Evolutionary conservation across 2,797 vertebrate genomes (phyloP).

Genomic region (Limosa lapponica): DNA sequence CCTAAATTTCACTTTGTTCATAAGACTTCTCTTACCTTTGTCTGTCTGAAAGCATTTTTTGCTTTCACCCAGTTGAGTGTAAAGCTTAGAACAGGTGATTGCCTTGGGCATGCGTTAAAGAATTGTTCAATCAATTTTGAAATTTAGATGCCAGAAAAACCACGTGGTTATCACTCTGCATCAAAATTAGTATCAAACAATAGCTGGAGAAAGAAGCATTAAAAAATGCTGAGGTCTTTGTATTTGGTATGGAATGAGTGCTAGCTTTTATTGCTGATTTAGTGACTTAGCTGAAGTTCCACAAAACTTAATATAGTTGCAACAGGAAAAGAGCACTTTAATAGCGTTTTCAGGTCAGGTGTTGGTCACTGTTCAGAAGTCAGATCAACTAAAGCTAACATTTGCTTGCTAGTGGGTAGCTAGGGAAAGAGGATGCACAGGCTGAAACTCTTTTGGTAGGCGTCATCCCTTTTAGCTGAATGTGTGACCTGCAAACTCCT

Average conservation of each 20-base stretch:
- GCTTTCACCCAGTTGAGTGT: background rate
- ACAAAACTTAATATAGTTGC: background rate
- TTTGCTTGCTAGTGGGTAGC: background rate
- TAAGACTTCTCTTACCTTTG: background rate
- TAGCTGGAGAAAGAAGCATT: background rate
- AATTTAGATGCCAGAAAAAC: background rate
- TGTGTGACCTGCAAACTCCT: background rate
- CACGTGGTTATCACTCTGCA: background rate
- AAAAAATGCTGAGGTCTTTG: background rate
- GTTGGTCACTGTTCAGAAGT: background rate
- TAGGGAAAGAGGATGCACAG: background rate
- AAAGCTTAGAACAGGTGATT: background rate
- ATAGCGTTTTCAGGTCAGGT: background rate
- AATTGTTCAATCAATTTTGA: background rate
- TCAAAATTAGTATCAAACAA: background rate
- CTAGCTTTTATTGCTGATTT: background rate
- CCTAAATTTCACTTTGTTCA: background rate
- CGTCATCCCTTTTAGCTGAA: background rate
- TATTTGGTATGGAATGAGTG: background rate
- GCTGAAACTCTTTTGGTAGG: background rate
- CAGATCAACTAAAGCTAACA: background rate
- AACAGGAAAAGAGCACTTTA: background rate
- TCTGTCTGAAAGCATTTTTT: background rate
- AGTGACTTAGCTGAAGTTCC: background rate
- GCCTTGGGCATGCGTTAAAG: background rate